These are phyloP conservation scores for Phoenicopterus ruber DNA, from an alignment of 2,113 vertebrate genomes.

Conservation along the genomic window DNA sequence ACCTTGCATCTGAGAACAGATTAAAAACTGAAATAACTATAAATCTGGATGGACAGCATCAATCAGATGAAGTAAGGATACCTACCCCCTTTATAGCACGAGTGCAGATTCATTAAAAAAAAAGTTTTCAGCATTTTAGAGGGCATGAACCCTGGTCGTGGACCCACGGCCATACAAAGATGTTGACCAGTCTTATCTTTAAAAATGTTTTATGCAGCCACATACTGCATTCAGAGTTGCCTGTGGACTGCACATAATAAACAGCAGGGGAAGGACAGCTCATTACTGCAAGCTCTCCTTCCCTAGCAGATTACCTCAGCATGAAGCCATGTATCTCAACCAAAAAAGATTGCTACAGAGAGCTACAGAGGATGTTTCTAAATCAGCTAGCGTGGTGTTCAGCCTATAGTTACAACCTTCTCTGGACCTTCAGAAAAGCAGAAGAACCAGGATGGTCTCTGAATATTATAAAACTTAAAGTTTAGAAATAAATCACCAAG, in stretches of 20 bases:
- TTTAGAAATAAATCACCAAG: neutral
- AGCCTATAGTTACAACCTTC: neutral
- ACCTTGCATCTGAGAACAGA: neutral
- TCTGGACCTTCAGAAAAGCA: conserved; percentile 15
- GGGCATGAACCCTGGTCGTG: neutral
- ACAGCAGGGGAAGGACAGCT: conserved; percentile 38
- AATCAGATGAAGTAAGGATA: neutral
- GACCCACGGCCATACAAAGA: neutral
- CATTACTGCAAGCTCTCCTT: conserved; percentile 24
- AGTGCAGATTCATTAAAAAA: neutral
- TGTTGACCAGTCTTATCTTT: conserved; percentile 1
- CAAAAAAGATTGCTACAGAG: neutral
- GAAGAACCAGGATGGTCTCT: neutral
- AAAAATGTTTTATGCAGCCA: conserved; percentile 30
- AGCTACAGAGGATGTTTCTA: conserved; percentile 23
- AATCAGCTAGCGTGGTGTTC: conserved; percentile 4
- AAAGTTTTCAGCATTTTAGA: neutral
- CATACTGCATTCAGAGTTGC: neutral
- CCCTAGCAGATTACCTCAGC: conserved; percentile 42
- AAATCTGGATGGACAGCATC: neutral
- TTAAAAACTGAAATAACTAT: neutral
- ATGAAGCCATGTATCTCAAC: conserved; percentile 8
- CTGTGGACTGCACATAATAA: conserved; percentile 37
- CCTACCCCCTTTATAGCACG: neutral
- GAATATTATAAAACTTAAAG: neutral